Percentiles rank a stretch among this genome's conserved stretches.
phyloP scores from a whole-genome alignment of 1,140 invertebrate genomes.

The Drosophila parvula region DNA sequence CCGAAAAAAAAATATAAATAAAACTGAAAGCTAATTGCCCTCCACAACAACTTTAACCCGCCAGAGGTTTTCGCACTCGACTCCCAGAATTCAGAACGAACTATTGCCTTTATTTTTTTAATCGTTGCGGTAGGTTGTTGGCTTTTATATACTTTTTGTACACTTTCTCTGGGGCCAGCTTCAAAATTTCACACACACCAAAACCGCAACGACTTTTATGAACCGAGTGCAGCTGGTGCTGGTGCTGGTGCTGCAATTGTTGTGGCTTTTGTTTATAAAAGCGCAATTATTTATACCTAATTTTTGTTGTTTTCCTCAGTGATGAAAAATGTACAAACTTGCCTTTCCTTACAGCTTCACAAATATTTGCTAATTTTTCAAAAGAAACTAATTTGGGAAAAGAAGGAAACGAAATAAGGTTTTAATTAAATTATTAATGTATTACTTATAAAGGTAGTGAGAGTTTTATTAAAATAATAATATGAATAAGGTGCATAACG shows the following conservation, averaged over 20 bases:
- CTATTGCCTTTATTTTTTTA: constrained; percentile 4
- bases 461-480: no score
- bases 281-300: constrained; percentile 65
- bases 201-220: constrained; percentile 37
- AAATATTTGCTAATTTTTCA: not conserved
- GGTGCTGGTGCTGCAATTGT: constrained; percentile 19
- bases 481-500: no score
- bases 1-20: constrained; percentile 5
- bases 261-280: constrained; percentile 71
- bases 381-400: not conserved
- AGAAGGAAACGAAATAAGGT: no score
- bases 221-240: constrained; percentile 27
- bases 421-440: not conserved
- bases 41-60: constrained; percentile 40
- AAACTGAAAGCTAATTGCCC: constrained; percentile 67
- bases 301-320: constrained; percentile 29
- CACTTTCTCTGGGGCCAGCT: constrained; percentile 49
- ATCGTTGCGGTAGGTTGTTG: constrained; percentile 28
- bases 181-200: constrained; percentile 66
- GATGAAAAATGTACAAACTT: not conserved
- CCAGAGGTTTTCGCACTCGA: constrained; percentile 34
- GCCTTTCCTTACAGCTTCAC: not conserved
- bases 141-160: constrained; percentile 58
- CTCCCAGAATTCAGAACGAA: constrained; percentile 45
- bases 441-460: no score